These are phyloP conservation scores for Drosophila bunnanda DNA, from an alignment of 2,888 invertebrate species.

Conservation along the genomic window DNA sequence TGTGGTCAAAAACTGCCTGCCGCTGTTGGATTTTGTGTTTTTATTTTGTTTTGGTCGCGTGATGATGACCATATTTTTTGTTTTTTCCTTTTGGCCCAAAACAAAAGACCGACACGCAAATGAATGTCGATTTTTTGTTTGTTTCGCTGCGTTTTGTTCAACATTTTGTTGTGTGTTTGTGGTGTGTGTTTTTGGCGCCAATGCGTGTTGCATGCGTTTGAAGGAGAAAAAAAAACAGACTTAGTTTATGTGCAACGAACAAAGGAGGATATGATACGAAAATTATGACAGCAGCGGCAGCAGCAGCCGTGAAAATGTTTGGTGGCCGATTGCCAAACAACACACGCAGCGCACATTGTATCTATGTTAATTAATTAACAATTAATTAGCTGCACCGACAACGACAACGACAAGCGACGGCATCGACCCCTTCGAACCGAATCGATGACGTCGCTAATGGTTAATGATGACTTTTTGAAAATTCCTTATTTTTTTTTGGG, in stretches of 20 bases:
- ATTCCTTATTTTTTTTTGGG: slow-evolving; percentile 54
- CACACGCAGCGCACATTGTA: slow-evolving; percentile 59
- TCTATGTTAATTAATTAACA: slow-evolving; percentile 79
- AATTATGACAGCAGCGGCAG: slow-evolving; percentile 71
- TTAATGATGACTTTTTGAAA: slow-evolving; percentile 73
- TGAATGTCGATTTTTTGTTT: slow-evolving; percentile 27
- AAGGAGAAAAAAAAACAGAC: slow-evolving; percentile 27
- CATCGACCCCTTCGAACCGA: slow-evolving; percentile 37
- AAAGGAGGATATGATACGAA: slow-evolving; percentile 49
- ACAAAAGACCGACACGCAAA: slow-evolving; percentile 45
- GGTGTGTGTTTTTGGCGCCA: slow-evolving; percentile 53
- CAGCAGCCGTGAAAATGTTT: slow-evolving; percentile 74
- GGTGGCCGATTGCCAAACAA: slow-evolving; percentile 52
- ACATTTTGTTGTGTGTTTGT: slow-evolving; percentile 25
- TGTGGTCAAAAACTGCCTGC: slow-evolving; percentile 33
- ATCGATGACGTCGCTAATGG: slow-evolving; percentile 78
- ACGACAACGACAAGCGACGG: slow-evolving; percentile 9
- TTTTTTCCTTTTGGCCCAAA: slow-evolving; percentile 9
- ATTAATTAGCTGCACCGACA: slow-evolving; percentile 72
- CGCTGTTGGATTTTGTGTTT: slow-evolving; percentile 18
- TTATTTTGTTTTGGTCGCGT: slow-evolving; percentile 41
- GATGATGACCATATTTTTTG: slow-evolving; percentile 29
- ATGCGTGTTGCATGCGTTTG: slow-evolving; percentile 59
- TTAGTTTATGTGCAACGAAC: slow-evolving; percentile 20
- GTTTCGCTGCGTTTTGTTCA: slow-evolving; percentile 39